Evolutionary conservation across 2,888 invertebrate genomes (phyloP), one percentile per base, ranked within the genome.

Genomic region (Linyphia triangularis): DNA sequence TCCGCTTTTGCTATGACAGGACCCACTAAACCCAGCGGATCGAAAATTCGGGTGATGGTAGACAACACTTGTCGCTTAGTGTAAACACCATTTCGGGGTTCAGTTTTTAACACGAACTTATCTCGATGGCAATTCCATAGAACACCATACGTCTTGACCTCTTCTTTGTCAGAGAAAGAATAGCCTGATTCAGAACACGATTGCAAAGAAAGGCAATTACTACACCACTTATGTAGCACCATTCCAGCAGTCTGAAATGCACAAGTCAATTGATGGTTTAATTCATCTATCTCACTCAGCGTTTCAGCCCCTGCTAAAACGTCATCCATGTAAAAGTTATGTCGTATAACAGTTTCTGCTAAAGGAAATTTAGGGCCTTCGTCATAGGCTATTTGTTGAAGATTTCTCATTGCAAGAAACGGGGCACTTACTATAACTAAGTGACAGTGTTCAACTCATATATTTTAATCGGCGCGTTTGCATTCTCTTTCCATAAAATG

Each of bases 241-340:
- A 37, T 82, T 26, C 26, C 26, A 2, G n/a, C 72, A 22, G n/a
- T 28, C 7, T 40, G 0, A 6, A 81, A 24, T 7, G 40, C 24
- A 13, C 19, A 16, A 19, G 51, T 19, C 4, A 81, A 24, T 4
- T 69, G 57, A 19, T 19, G 4, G 19, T 57, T 26, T 13, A 77
- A n/a, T 19, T 77, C 37, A 10, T 22, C 5, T 3, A 6, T 19
- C 33, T 30, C 33, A 37, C 1, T 2, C 30, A 61, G 37, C 19
- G 61, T 24, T 10, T 61, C 10, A 4, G 22, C 63, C 4, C 63
- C 63, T 22, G 61, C 6, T 9, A 77, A 24, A 4, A 77, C 37
- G 24, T 61, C 63, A 22, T 77, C 61, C 33, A 77, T 61, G 22
- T 77, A 77, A 61, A 61, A 77, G 19, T 61, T 13, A 13, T 57